Conservation (phyloP, 1,140 invertebrate genomes). For the Leptinotarsa lineolata region DNA sequence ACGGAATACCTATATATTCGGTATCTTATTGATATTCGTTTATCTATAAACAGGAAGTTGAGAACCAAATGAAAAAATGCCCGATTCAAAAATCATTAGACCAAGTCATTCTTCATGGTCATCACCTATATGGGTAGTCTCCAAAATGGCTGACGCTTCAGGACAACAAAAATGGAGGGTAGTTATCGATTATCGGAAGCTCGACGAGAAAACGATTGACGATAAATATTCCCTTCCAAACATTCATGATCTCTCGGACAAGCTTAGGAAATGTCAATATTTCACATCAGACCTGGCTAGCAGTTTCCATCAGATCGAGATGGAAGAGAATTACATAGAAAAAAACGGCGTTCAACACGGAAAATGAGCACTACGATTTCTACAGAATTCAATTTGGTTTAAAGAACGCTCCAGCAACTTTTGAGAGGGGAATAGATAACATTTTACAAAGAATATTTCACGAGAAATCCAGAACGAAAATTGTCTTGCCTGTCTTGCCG, state of each 20-base stretch:
- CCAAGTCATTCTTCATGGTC: no score
- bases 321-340: background rate
- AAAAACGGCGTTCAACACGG: slow-evolving; percentile 46
- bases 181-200: background rate
- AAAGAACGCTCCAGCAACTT: slow-evolving; percentile 52
- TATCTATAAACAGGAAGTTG: no score
- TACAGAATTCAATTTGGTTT: slow-evolving; percentile 51
- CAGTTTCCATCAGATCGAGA: slow-evolving; percentile 52
- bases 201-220: slow-evolving; percentile 13
- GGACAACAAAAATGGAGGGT: slow-evolving; percentile 16
- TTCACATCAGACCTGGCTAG: slow-evolving; percentile 55
- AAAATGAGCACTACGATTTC: slow-evolving; percentile 51
- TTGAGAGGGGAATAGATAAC: slow-evolving; percentile 55
- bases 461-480: no score
- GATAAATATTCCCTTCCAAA: slow-evolving; percentile 15
- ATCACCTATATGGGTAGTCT: background rate
- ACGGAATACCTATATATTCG: no score
- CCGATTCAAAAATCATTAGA: no score
- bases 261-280: background rate
- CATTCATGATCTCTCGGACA: background rate
- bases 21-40: no score
- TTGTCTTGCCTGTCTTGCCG: no score
- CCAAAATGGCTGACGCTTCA: no score
- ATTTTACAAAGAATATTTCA: no score
- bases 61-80: no score